A percentile compares a stretch with the other conserved stretches of the same genome.
Evolutionary conservation across 2,113 vertebrate species (phyloP).

Genomic region (Tachuris rubrigastra): DNA sequence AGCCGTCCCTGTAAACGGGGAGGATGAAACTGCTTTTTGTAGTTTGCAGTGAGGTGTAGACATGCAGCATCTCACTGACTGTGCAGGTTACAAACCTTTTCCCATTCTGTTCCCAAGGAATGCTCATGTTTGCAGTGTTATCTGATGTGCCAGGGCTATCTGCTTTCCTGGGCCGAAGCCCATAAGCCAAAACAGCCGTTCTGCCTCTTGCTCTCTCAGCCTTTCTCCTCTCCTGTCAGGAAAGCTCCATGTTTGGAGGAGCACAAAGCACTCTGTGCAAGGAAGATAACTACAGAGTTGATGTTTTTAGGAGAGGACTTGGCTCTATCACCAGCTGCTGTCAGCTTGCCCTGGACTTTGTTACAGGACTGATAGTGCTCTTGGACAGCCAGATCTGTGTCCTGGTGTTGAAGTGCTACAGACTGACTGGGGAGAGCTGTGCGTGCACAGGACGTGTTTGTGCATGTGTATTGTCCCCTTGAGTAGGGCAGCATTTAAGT

Average conservation of each 20-base stretch:
- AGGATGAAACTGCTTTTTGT: background rate
- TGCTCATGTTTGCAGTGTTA: background rate
- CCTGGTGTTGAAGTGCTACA: background rate
- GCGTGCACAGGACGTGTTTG: background rate
- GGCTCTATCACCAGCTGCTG: background rate
- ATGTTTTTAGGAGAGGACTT: background rate
- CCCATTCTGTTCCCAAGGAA: background rate
- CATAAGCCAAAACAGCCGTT: background rate
- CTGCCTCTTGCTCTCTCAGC: background rate
- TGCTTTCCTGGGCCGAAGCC: background rate
- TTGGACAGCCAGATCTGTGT: background rate
- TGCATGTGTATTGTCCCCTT: background rate
- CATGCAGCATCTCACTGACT: background rate
- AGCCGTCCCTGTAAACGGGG: background rate
- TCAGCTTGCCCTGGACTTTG: slow-evolving; percentile 31
- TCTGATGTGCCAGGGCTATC: background rate
- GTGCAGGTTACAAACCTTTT: background rate
- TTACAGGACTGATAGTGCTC: slow-evolving; percentile 8
- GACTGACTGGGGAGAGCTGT: background rate
- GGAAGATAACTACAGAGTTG: slow-evolving; percentile 2
- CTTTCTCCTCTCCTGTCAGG: background rate
- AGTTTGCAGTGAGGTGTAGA: background rate
- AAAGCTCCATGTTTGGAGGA: slow-evolving; percentile 1
- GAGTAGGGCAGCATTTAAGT: background rate
- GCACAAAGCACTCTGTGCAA: background rate